These are phyloP conservation scores for Periplaneta americana DNA, from an alignment of 1,140 invertebrate species.

Conservation along the genomic window DNA sequence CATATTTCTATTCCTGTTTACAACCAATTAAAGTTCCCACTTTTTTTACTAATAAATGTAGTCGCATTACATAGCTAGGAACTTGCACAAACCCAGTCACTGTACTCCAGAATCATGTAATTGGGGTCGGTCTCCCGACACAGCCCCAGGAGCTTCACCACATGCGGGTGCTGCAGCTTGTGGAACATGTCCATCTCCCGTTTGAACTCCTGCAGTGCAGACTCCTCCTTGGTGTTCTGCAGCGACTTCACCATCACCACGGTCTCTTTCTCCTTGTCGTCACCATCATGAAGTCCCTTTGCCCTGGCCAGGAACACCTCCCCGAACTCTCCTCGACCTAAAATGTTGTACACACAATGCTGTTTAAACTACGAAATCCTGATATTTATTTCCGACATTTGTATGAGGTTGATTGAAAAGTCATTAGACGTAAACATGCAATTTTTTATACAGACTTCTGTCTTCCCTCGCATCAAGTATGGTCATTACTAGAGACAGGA, in stretches of 20 bases:
- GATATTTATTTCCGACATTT: too few species aligned
- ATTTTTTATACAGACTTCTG: too few species aligned
- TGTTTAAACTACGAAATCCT: too few species aligned
- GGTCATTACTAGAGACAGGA: too few species aligned
- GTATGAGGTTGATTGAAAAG: too few species aligned
- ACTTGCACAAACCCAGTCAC: constrained; percentile 77
- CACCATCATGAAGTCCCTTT: constrained; percentile 34
- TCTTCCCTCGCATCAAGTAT: too few species aligned
- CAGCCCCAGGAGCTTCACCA: constrained; percentile 72
- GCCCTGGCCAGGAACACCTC: constrained; percentile 78
- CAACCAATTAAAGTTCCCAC: too few species aligned
- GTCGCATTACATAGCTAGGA: too few species aligned
- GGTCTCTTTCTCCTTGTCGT: constrained; percentile 43
- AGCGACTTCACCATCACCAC: constrained; percentile 67
- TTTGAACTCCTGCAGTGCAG: constrained; percentile 72
- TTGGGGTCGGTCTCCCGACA: constrained; percentile 81
- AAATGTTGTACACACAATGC: not conserved
- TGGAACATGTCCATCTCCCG: constrained; percentile 81
- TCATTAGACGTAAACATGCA: too few species aligned
- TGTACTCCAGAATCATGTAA: constrained; percentile 85
- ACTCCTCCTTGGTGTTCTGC: constrained; percentile 70
- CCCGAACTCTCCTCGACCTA: constrained; percentile 83
- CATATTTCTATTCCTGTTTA: too few species aligned
- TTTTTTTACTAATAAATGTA: too few species aligned
- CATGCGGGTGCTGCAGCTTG: constrained; percentile 72